Evolutionary conservation across 1,140 invertebrate genomes (phyloP).

Genomic region (Adelges cooleyi): DNA sequence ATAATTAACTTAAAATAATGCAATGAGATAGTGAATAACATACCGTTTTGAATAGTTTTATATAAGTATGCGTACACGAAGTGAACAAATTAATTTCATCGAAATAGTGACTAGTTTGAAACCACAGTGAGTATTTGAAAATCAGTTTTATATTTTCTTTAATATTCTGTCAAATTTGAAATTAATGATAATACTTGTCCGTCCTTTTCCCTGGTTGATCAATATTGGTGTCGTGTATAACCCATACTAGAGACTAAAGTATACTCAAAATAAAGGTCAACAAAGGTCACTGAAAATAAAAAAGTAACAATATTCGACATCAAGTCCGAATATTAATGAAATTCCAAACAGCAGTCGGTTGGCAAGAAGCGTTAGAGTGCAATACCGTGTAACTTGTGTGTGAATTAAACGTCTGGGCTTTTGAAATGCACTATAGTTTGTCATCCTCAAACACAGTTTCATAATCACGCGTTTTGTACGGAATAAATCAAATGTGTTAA

Average conservation of each 20-base stretch:
- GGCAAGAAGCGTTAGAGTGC: slow-evolving; percentile 11
- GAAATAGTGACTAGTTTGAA: neutral
- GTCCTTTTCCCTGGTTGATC: neutral
- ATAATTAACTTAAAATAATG: too few species aligned
- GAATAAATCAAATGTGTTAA: neutral
- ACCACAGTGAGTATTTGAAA: slow-evolving; percentile 3
- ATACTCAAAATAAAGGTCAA: neutral
- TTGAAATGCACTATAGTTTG: neutral
- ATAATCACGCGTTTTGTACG: slow-evolving; percentile 2
- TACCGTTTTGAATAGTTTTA: too few species aligned
- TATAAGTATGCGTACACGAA: neutral
- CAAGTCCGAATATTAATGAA: slow-evolving; percentile 13
- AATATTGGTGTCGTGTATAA: neutral
- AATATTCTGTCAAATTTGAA: neutral
- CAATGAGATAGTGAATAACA: too few species aligned
- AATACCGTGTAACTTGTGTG: slow-evolving; percentile 2
- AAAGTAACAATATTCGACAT: slow-evolving; percentile 8
- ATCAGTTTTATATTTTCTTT: neutral
- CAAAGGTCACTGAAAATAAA: slow-evolving; percentile 6
- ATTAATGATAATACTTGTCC: neutral
- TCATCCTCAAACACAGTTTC: neutral
- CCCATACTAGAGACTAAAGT: neutral
- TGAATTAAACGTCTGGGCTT: neutral
- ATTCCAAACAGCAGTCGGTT: slow-evolving; percentile 11
- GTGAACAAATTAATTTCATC: neutral